Evolutionary conservation across 37 sponge, comb jelly and placozoan species (phyloP), one percentile per base, ranked within the genome.

Genomic region (Spongia lamella): DNA sequence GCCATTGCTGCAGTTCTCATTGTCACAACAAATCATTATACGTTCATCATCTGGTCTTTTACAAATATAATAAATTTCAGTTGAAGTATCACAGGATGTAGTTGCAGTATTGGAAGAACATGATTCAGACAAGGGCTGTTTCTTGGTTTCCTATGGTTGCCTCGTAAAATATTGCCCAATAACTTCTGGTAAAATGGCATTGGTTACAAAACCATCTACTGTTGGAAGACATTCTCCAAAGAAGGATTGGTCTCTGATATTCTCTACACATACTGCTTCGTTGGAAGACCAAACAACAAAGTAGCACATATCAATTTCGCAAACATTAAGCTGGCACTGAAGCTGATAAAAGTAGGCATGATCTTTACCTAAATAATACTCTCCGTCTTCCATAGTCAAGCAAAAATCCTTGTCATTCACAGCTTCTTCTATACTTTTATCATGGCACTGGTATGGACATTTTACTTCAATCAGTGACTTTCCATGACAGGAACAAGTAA

Each of bases 281-380:
- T 66, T 34, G 9, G 47, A 9, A 0, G 81, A 55, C 25, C 76
- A 87, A 0, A 87, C 76, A 43, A 79, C 39, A 53, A 87, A 87
- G 54, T 80, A 81, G 22, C 83, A 82, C 38, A 62, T 81, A 27
- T 66, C 64, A 17, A 53, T 39, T 27, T 85, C n/a, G 43, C 81
- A 68, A 2, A 70, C 55, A 37, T 29, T 36, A 13, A 85, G 35
- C 34, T 85, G 79, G 22, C 66, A 55, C 50, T 77, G 73, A 0
- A 78, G 73, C 37, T 85, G 85, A 25, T 65, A 84, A 51, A 61
- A 76, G 31, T 84, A 83, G 2, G 70, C n/a, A 61, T 83, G 83
- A 0, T 37, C 35, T 0, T 26, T 15, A 15, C 51, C 35, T 2
- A 53, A 4, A 0, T 3, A 6, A 7, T 61, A 26, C 1, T 5